Evolutionary conservation across 2,888 invertebrate genomes (phyloP), one percentile per base, ranked within the genome.

Genomic region (Bruchidius siliquastri): DNA sequence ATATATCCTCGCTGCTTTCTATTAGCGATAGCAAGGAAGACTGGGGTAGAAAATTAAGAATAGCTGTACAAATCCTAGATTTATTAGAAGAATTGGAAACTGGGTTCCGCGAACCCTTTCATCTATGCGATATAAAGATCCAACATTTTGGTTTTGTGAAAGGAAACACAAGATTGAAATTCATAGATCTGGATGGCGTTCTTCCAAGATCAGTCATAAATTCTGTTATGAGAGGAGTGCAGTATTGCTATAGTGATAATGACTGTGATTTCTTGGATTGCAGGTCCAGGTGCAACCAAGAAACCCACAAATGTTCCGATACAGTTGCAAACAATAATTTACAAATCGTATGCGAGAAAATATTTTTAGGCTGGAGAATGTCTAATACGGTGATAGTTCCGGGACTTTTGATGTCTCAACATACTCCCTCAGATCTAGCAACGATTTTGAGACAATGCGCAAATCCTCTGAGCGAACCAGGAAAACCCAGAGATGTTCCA

Each of bases 201-300:
- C 89, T 91, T 80, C 90, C 91, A 20, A 86, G 87, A 72, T 88
- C 89, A 8, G 85, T 90, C 22, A 86, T 89, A 8, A 88, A 87
- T 79, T 87, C 84, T 72, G 84, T 90, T 26, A 87, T 88, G 18
- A 87, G 88, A 78, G 81, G 82, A 10, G 74, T 78, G 2, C 79
- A 79, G 18, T 79, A 78, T 21, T 93, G 93, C 82, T 84, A 86
- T 13, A 84, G 82, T 22, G 90, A 93, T 82, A 87, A 88, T 71
- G 92, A 93, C 80, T 93, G 93, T 84, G 90, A 91, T 82, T 90
- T 90, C 81, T 90, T 90, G 78, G 92, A 93, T 80, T 93, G 93
- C 81, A 86, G 90, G 68, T 91, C 91, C 0, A 85, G 87, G 74
- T 93, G 93, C 82, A 88, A 91, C 79, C 78, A 82, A 30, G 80